Conservation (phyloP, 2,888 invertebrate species). For the Drosophila pseudotalamancana region DNA sequence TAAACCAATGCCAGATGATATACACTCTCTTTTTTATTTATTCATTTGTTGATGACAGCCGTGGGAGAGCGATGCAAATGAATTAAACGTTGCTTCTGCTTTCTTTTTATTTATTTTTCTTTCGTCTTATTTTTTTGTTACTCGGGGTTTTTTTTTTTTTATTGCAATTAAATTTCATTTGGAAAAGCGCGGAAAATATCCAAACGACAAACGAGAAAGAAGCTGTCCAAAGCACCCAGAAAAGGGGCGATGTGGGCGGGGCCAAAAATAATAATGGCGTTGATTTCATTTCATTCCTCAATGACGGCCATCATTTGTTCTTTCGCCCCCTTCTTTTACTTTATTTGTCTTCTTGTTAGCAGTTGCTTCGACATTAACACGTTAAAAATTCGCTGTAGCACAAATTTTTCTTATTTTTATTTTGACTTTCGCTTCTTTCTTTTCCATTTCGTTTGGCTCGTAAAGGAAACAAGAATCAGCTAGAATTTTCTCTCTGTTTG, state of each 20-base stretch:
- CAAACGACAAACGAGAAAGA: conserved; percentile 29
- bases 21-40: conserved; percentile 36
- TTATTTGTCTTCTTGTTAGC: conserved; percentile 72
- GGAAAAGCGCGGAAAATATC: conserved; percentile 37
- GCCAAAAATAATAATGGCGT: conserved; percentile 69
- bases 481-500: conserved; percentile 17
- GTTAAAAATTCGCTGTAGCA: conserved; percentile 54
- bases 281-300: conserved; percentile 68
- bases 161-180: conserved; percentile 72
- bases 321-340: conserved; percentile 18
- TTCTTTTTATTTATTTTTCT: conserved; percentile 22
- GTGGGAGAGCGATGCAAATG: conserved; percentile 48
- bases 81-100: conserved; percentile 38
- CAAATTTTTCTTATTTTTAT: conserved; percentile 8
- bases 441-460: conserved; percentile 34
- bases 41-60: conserved; percentile 49
- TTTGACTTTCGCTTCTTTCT: neutral
- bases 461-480: conserved; percentile 50
- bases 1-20: conserved; percentile 41
- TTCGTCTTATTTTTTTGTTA: conserved; percentile 3
- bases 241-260: conserved; percentile 4
- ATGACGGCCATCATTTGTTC: conserved; percentile 46
- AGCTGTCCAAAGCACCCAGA: conserved; percentile 9
- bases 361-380: conserved; percentile 64
- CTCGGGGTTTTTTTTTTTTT: conserved; percentile 2